Evolutionary conservation across 2,888 invertebrate species (phyloP), one percentile per base, ranked within the genome.

Genomic region (Clitarchus hookeri): DNA sequence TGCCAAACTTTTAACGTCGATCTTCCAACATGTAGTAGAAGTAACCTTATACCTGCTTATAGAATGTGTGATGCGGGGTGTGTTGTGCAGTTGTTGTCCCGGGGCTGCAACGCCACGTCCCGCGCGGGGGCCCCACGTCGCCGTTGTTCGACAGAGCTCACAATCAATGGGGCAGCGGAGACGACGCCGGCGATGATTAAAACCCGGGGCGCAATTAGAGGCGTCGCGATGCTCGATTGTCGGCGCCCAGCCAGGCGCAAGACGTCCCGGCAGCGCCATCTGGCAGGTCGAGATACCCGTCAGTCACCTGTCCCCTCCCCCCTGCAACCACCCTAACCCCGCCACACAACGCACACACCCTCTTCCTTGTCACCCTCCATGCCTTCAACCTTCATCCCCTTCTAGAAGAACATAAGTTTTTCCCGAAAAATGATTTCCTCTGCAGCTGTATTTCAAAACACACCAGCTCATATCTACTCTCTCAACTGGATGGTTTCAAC

Each of bases 191-290:
- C 82, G 36, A 27, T 82, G 82, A 82, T 82, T 27, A 82, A 82
- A 82, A 27, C 82, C 44, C 36, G 36, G 44, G 36, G 44, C 82
- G 44, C 82, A 82, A 82, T 82, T 82, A 82, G 27, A 27, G 26
- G 82, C 82, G 36, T 82, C 36, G 82, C 82, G 82, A 36, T 36
- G 82, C 82, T 19, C 27, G 82, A 82, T 82, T 82, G 82, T 82
- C 82, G 82, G 16, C 82, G 82, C 36, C 19, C 82, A 82, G 82
- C 44, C 36, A 44, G 82, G 82, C 82, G 82, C 27, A 82, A 82
- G 82, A 82, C 44, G 82, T 23, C 27, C 36, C 19, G 82, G 19
- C 26, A 19, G 36, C 36, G 82, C 82, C 82, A 82, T 82, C 82
- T 82, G 82, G 27, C 13, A 36, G 36, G 82, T 82, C 19, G 79